Base-by-base conservation (phyloP, 1,140 invertebrate species). In the Wasmannia auropunctata region DNA sequence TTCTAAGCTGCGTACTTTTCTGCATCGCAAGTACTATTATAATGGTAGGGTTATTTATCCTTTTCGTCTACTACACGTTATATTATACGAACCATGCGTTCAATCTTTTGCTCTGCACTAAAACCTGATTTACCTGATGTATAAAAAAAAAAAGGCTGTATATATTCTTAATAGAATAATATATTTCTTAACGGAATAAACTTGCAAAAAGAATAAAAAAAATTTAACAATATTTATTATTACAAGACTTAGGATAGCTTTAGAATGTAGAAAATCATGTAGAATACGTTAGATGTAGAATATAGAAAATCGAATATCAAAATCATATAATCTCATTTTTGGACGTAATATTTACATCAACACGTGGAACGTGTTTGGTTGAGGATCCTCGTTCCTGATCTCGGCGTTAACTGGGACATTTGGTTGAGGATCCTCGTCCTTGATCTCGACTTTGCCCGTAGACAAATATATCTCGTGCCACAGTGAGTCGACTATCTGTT, bases 1-100 rank as follows among this genome's bases (percentile, higher is more conserved):
- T 90, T 46, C 56, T 91, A 49, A 58, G 81, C 60, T 90, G 87
- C 16, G 56, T 90, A 31, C 46, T 91, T 31, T 90, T 88, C 83
- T 88, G 85, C 16, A 85, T 88, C 60, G 60, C 80, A 46, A 75
- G 74, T 74, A 65, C 46, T 58, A 14, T 88, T 43, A 10, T 74
- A 40, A 65, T 88, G 16, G 63, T 70, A 51, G 88, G 56, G 28
- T n/a, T 88, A 56, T 85, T 65, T 74, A 67, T 89, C 31, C 2
- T 81, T 72, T 76, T 86, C 14, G 51, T 56, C 28, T 74, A 83
- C 81, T 76, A 80, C 58, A 46, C 10, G 58, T 80, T 87, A 7
- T 80, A 74, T 75, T 58, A 76, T 19, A 16, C 40, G 34, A 65
- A 31, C 22, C 56, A 54, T 28, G 46, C 11, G 22, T 51, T 62